A percentile compares a stretch with the other conserved stretches of the same genome.
Evolutionary conservation across 2,888 invertebrate species (phyloP).

Genomic region (Ornithoptera priamus): DNA sequence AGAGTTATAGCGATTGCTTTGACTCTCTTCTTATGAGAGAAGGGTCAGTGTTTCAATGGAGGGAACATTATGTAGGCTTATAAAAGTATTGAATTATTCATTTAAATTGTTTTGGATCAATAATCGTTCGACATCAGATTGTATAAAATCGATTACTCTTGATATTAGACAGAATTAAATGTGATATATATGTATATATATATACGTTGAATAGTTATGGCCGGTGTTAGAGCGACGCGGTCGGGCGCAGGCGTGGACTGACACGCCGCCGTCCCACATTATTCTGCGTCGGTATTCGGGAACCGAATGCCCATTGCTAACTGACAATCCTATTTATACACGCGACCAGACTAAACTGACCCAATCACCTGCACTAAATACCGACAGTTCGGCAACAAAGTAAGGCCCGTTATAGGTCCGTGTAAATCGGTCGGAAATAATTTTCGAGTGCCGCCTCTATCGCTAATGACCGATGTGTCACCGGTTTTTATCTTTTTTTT

Average conservation of each 20-base stretch:
- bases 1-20: too few relatives aligned
- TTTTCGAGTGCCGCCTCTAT: conserved; percentile 36
- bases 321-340: conserved; percentile 72
- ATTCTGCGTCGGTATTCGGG: conserved; percentile 68
- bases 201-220: conserved; percentile 3
- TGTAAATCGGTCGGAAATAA: conserved; percentile 35
- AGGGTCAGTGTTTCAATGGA: too few relatives aligned
- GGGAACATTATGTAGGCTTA: too few relatives aligned
- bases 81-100: neutral
- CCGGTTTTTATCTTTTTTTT: conserved; percentile 26
- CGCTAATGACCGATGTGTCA: conserved; percentile 43
- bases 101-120: neutral
- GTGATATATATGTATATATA: neutral
- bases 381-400: conserved; percentile 36
- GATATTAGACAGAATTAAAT: neutral
- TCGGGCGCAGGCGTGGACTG: conserved; percentile 54
- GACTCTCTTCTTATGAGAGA: too few relatives aligned
- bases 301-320: conserved; percentile 63
- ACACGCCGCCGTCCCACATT: conserved; percentile 65
- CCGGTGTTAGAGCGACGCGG: conserved; percentile 10
- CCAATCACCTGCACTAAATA: conserved; percentile 50
- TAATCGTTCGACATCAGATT: neutral
- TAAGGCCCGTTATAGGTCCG: conserved; percentile 34
- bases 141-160: neutral
- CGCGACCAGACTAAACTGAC: conserved; percentile 46